Conservation (phyloP, 64 coral and sea anemone genomes). For the Anthopleura sola region DNA sequence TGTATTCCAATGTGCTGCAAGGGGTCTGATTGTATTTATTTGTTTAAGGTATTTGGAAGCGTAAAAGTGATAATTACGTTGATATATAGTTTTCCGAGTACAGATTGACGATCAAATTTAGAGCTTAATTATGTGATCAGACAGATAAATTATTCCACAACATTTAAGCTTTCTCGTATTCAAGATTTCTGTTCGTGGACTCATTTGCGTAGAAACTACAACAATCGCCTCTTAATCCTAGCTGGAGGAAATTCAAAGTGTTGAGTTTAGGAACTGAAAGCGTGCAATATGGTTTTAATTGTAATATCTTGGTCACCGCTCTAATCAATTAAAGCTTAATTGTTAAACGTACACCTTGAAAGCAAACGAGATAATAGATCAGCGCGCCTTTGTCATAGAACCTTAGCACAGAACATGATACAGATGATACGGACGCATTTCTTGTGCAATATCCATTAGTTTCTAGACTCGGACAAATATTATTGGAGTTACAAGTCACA, state of each 20-base stretch:
- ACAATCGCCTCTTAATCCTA: neutral
- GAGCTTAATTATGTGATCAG: no score
- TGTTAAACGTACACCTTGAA: neutral
- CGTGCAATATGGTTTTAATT: neutral
- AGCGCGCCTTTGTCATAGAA: neutral
- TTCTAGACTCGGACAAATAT: neutral
- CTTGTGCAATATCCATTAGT: neutral
- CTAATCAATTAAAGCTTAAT: neutral
- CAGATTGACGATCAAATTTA: no score
- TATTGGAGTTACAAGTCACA: neutral
- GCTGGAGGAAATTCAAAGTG: neutral
- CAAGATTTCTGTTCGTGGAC: no score
- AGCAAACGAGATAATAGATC: neutral
- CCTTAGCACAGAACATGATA: neutral
- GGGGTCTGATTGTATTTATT: no score
- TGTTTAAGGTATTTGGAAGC: no score
- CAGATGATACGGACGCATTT: neutral
- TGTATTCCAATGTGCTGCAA: no score
- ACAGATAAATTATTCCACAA: no score
- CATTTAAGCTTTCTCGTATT: no score
- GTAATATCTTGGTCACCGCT: neutral
- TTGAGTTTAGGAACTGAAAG: neutral
- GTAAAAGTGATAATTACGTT: no score
- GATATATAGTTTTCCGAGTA: no score
- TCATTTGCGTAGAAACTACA: no score